phyloP scores from a whole-genome alignment of 2,797 vertebrate species.

The Tangara arthus region DNA sequence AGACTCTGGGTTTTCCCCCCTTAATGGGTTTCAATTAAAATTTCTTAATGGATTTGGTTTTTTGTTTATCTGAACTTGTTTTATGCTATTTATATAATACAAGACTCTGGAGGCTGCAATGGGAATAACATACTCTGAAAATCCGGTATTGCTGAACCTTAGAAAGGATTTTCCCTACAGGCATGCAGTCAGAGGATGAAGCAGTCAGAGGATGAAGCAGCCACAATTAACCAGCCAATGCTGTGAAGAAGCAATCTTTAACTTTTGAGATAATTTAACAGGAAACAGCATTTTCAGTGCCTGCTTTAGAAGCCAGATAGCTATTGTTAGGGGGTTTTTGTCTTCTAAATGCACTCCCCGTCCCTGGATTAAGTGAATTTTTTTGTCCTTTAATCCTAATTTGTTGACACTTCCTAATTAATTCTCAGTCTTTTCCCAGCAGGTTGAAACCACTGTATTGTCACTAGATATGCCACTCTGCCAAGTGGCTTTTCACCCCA shows the following conservation, averaged over 20 bases:
- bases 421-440: not conserved
- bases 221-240: not conserved
- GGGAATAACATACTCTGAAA: not conserved
- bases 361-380: not conserved
- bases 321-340: not conserved
- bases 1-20: not conserved
- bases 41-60: fast-evolving
- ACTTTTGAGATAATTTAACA: not conserved
- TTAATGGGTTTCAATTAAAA: not conserved
- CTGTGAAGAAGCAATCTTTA: not conserved
- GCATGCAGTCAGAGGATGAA: not conserved
- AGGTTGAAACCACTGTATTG: not conserved
- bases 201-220: not conserved
- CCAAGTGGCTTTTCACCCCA: not conserved
- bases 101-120: not conserved
- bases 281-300: not conserved
- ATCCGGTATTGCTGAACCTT: not conserved
- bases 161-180: not conserved
- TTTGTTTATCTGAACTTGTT: not conserved
- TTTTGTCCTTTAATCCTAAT: not conserved
- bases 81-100: not conserved
- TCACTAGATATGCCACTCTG: not conserved
- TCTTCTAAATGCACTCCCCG: not conserved
- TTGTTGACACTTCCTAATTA: not conserved
- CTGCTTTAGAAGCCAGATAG: not conserved